A percentile compares a stretch with the other conserved stretches of the same genome.
Evolutionary conservation across 1,140 invertebrate species (phyloP).

Genomic region (Carposina sasakii): DNA sequence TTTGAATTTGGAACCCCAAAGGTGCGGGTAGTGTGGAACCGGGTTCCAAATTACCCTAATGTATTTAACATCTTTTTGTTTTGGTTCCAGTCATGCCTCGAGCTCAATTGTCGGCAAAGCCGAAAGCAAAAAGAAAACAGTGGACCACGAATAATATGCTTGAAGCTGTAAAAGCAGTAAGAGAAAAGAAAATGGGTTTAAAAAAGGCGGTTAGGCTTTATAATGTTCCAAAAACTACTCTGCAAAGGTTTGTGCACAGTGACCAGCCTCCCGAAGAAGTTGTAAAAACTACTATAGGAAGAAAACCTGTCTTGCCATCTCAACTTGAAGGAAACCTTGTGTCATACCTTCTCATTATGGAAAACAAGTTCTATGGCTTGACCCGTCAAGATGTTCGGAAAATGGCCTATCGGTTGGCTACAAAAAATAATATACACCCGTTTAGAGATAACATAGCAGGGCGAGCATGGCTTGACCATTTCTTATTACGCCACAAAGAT

Average conservation of each 20-base stretch:
- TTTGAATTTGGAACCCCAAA: no score
- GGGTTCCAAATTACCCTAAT: no score
- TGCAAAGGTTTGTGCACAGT: slow-evolving; percentile 8
- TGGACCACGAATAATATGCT: slow-evolving; percentile 8
- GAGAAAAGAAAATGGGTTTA: slow-evolving; percentile 14
- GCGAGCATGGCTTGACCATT: slow-evolving; percentile 22
- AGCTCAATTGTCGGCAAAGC: no score
- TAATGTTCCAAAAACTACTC: slow-evolving; percentile 13
- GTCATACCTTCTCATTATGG: slow-evolving; percentile 19
- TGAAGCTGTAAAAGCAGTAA: slow-evolving; percentile 7
- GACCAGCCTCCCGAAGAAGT: slow-evolving; percentile 3
- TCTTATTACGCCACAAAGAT: slow-evolving; percentile 28
- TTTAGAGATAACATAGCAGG: slow-evolving; percentile 17
- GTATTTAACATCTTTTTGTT: no score
- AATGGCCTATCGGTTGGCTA: slow-evolving; percentile 25
- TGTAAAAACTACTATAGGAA: slow-evolving; percentile 5
- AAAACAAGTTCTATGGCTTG: slow-evolving; percentile 24
- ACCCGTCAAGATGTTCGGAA: slow-evolving; percentile 17
- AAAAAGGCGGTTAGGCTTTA: slow-evolving; percentile 11
- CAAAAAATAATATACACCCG: slow-evolving; percentile 22
- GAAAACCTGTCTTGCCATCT: slow-evolving; percentile 10
- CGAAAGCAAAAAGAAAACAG: no score
- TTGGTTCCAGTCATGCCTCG: no score
- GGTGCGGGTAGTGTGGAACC: no score
- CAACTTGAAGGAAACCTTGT: slow-evolving; percentile 19